Percentiles rank a stretch among this genome's conserved stretches.
Conservation (phyloP, 2,888 invertebrate genomes). For the Luperina nickerlii region DNA sequence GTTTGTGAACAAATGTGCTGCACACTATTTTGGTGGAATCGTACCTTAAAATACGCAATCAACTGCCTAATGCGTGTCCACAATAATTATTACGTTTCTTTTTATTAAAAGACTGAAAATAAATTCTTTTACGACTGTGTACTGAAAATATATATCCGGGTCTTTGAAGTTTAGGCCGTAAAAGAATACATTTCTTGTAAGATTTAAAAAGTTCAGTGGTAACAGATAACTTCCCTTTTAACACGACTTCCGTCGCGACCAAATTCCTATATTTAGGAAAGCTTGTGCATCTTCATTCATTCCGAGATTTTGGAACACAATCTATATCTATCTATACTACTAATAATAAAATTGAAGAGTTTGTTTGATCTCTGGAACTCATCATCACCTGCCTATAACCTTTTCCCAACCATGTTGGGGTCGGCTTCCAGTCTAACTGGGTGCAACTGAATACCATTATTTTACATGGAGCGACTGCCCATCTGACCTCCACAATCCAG, state of each 20-base stretch:
- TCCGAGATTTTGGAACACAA: not conserved
- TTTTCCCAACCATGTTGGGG: too few relatives aligned
- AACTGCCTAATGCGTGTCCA: not conserved
- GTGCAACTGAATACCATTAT: too few relatives aligned
- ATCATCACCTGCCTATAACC: too few relatives aligned
- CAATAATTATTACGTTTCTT: not conserved
- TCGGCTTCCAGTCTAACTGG: too few relatives aligned
- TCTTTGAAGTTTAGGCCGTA: constrained; percentile 26
- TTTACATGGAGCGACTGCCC: too few relatives aligned
- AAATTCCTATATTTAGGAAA: constrained; percentile 10
- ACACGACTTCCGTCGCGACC: constrained; percentile 15
- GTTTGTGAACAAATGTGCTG: too few relatives aligned
- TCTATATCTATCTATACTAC: not conserved
- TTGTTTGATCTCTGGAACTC: too few relatives aligned
- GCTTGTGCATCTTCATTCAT: not conserved
- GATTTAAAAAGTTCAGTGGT: constrained; percentile 13
- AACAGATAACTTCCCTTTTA: constrained; percentile 46
- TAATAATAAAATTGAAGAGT: too few relatives aligned
- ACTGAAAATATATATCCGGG: constrained; percentile 2
- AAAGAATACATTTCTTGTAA: constrained; percentile 4
- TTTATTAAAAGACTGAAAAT: not conserved
- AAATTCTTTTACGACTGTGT: not conserved
- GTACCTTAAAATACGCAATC: too few relatives aligned
- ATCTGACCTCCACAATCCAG: too few relatives aligned
- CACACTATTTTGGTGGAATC: too few relatives aligned